These are phyloP conservation scores for Crotalus tigris DNA, from an alignment of 2,113 vertebrate species.

Conservation along the genomic window DNA sequence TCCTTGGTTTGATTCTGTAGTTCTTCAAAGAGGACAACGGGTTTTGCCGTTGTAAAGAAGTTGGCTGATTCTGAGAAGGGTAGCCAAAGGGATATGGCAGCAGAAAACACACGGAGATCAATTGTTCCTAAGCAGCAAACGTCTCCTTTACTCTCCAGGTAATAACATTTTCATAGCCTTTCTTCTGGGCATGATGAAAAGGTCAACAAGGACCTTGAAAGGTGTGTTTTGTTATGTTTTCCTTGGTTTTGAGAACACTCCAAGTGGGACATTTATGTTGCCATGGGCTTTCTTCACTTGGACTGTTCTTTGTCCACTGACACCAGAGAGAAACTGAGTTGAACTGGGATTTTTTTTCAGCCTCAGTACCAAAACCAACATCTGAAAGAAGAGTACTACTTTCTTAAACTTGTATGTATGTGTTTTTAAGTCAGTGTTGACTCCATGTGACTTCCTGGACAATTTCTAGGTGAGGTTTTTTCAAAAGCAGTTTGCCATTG, in stretches of 20 bases:
- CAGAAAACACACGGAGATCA: too few species aligned
- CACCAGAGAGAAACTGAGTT: background rate
- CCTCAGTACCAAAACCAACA: background rate
- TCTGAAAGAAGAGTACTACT: background rate
- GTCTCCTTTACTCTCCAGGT: background rate
- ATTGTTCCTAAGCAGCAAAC: background rate
- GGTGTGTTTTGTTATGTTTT: background rate
- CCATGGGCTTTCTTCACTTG: background rate
- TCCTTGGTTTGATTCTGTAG: conserved; percentile 42
- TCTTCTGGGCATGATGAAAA: background rate
- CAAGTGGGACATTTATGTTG: background rate
- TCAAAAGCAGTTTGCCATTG: background rate
- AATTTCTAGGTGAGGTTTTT: background rate
- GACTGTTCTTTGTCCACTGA: background rate
- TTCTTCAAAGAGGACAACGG: conserved; percentile 52
- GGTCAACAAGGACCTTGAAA: background rate
- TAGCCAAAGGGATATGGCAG: conserved; percentile 45
- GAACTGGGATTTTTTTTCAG: background rate
- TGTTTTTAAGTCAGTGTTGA: background rate
- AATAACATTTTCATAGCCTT: background rate
- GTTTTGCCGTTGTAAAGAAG: conserved; percentile 27
- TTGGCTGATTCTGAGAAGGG: conserved; percentile 46
- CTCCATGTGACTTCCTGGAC: background rate
- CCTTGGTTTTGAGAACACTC: background rate
- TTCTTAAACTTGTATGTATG: background rate